phyloP scores from a whole-genome alignment of 2,797 vertebrate species.

The Chelidonichthys spinosus region DNA sequence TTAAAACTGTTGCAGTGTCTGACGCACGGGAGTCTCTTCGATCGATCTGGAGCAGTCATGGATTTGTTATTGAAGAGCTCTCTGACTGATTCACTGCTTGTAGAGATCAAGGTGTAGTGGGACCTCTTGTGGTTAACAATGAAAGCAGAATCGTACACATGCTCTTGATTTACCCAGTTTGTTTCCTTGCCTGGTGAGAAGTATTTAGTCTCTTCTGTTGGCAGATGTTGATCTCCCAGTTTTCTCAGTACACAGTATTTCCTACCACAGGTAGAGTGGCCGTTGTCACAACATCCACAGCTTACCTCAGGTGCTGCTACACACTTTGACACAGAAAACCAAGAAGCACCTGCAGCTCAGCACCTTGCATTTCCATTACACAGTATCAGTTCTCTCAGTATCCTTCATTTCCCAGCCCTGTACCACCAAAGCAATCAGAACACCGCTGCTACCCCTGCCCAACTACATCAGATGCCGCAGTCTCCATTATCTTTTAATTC shows the following conservation, averaged over 20 bases:
- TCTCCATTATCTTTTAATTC: conserved; percentile 33
- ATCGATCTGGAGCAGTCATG: conserved; percentile 27
- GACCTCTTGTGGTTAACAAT: conserved; percentile 39
- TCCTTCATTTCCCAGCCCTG: conserved; percentile 11
- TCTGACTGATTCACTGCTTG: conserved; percentile 30
- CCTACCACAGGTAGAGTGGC: neutral
- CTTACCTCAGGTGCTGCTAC: neutral
- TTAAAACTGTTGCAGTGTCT: conserved; percentile 39
- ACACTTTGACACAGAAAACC: conserved; percentile 3
- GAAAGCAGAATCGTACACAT: neutral
- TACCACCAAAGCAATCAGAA: neutral
- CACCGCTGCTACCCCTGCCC: neutral
- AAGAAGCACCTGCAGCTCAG: conserved; percentile 16
- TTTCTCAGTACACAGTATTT: conserved; percentile 17
- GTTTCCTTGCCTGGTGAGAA: conserved; percentile 48
- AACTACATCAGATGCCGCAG: conserved; percentile 7
- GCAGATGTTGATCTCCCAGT: conserved; percentile 46
- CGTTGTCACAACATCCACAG: conserved; percentile 8
- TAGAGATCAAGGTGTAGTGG: conserved; percentile 46
- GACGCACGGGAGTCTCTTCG: conserved; percentile 43
- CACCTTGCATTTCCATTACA: conserved; percentile 13
- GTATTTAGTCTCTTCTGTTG: conserved; percentile 44
- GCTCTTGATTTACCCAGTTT: conserved; percentile 1
- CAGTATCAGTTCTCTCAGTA: conserved; percentile 27
- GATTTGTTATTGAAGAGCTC: conserved; percentile 25